Base-by-base conservation (phyloP, 2,888 invertebrate species). In the Clusia tigrina region DNA sequence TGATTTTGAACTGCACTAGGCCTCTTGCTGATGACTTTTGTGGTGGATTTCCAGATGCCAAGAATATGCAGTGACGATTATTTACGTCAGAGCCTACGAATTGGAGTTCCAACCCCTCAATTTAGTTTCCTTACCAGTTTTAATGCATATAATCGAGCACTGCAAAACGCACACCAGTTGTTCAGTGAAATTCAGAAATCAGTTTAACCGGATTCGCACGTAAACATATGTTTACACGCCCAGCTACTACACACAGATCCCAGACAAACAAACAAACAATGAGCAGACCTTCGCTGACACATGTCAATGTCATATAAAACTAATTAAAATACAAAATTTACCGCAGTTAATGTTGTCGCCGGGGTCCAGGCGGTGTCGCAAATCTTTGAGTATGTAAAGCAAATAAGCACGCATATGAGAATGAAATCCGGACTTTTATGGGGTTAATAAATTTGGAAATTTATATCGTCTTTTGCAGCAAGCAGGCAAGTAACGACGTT, bases 191-290 rank as follows among this genome's bases (percentile, higher is more conserved):
- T n/a, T n/a, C n/a, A n/a, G n/a, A n/a, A n/a, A n/a, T n/a, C n/a
- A n/a, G n/a, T n/a, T n/a, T n/a, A n/a, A n/a, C n/a, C n/a, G n/a
- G n/a, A n/a, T n/a, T n/a, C n/a, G n/a, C n/a, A n/a, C n/a, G 32
- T 42, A 42, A n/a, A 42, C 42, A 42, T 42, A 42, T 42, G 42
- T 42, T 42, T 10, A 42, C 42, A 42, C 42, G 42, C 42, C 42
- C n/a, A 9, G 15, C 42, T 42, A 10, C 32, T 32, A n/a, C n/a
- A n/a, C n/a, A n/a, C n/a, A n/a, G n/a, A n/a, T 32, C 12, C 32
- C 32, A 32, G 12, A n/a, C n/a, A 32, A 32, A 32, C 12, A 32
- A 32, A 32, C 32, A 42, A 42, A 42, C n/a, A 15, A 15, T 42
- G 9, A 42, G n/a, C 10, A 42, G 10, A 10, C 42, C 42, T 15